Base-by-base conservation (phyloP, 2,797 vertebrate genomes). In the Menidia menidia region DNA sequence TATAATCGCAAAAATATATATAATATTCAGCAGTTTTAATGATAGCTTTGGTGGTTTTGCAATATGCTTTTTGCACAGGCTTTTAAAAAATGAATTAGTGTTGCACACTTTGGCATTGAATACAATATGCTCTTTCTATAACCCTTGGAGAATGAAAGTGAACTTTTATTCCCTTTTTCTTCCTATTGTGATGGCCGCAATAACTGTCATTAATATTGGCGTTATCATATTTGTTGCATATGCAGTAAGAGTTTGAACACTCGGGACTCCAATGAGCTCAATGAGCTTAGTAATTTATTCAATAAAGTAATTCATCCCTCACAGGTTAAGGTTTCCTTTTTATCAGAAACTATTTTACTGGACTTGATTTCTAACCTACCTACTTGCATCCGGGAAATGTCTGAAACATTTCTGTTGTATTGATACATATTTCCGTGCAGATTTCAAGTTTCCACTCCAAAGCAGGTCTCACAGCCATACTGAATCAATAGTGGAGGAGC, bases 401-500 rank as follows among this genome's bases (percentile, higher is more conserved):
- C 64, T 81, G 31, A 77, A 85, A 75, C 68, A 82, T 81, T 77
- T 81, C 64, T 73, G 75, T 85, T 51, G 53, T 90, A 87, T 86
- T 85, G 85, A 88, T 84, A 77, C 47, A 64, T 84, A 85, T 75
- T 82, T 84, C 82, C 60, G 80, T 81, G 71, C 75, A 80, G 84
- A 92, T 88, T 84, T 77, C 81, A 85, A 81, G 84, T 82, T 92
- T 89, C 83, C 87, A 81, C 85, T 89, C 83, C 82, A 87, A 79
- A 89, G 88, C 83, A 82, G 83, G 78, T 89, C 91, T 90, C 77
- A 25, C 84, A 88, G 81, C 81, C 76, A 69, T 81, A 72, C 82
- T 72, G 80, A 90, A 92, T 94, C 91, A 90, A 94, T 93, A 92
- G 81, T 89, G 68, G 77, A 86, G 66, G 83, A 86, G 83, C 88